These are phyloP conservation scores for Thunnus albacares DNA, from an alignment of 2,797 vertebrate species.

Conservation along the genomic window DNA sequence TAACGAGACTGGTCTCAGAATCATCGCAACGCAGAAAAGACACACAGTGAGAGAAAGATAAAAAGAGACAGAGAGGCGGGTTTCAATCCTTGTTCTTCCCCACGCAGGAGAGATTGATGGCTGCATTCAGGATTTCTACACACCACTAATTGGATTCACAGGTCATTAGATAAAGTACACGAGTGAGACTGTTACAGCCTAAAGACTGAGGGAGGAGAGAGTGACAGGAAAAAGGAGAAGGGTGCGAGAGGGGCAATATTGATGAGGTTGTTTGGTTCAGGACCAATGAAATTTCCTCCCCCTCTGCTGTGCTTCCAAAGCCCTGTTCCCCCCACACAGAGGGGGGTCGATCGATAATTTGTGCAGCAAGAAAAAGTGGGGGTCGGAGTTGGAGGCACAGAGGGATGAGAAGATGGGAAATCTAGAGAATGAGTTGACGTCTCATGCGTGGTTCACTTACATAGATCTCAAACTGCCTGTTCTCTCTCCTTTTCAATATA, in stretches of 20 bases:
- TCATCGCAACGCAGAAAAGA: slow-evolving; percentile 12
- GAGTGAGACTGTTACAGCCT: slow-evolving; percentile 74
- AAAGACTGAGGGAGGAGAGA: slow-evolving; percentile 57
- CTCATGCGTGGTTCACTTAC: slow-evolving; percentile 43
- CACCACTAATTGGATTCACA: slow-evolving; percentile 85
- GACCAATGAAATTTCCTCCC: slow-evolving; percentile 73
- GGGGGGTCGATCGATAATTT: slow-evolving; percentile 72
- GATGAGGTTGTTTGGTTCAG: slow-evolving; percentile 82
- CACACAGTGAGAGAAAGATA: slow-evolving; percentile 10
- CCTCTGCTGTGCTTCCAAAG: slow-evolving; percentile 61
- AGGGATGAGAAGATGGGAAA: slow-evolving; percentile 52
- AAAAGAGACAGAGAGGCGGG: slow-evolving; percentile 27
- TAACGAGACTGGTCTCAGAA: neutral
- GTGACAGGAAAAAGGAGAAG: slow-evolving; percentile 37
- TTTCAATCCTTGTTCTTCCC: slow-evolving; percentile 62
- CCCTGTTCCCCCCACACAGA: slow-evolving; percentile 23
- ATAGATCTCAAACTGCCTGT: slow-evolving; percentile 42
- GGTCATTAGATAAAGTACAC: slow-evolving; percentile 86
- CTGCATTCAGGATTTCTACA: slow-evolving; percentile 80
- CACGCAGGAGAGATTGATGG: slow-evolving; percentile 74
- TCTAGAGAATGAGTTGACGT: slow-evolving; percentile 50
- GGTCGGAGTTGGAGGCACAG: slow-evolving; percentile 41
- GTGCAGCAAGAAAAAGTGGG: slow-evolving; percentile 48
- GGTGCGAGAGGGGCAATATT: slow-evolving; percentile 69
- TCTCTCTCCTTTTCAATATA: slow-evolving; percentile 53